Evolutionary conservation across 2,888 invertebrate genomes (phyloP), one percentile per base, ranked within the genome.

Genomic region (Acanthoscelides obtectus): DNA sequence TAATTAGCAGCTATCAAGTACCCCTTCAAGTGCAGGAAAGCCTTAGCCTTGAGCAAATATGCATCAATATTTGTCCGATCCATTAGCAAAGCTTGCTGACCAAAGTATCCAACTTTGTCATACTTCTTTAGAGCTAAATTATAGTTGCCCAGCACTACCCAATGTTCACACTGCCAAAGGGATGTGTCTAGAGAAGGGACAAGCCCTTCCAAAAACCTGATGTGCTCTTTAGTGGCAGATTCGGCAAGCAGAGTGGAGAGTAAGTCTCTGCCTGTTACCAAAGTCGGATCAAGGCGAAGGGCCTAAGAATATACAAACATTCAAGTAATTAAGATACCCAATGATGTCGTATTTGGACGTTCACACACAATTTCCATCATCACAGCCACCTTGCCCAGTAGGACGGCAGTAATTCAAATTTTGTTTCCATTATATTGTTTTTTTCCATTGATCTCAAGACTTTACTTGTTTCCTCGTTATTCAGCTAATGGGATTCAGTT

Each of bases 131-230:
- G 86, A 0, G 89, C 87, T 79, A 90, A 90, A 76, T 91, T 88
- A 69, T 89, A 89, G 84, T 93, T 93, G 0, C 93, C 94, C 83
- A 93, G 88, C 0, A 92, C 91, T 70, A 94, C 89, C 91, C 94
- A 95, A 72, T 93, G 90, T 80, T 93, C 92, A 2, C 87, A 86
- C 22, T 77, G 76, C 85, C 83, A 85, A 21, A 80, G 72, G 8
- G 78, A 80, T 75, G 80, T 82, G 70, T 85, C 83, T 27, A 80
- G 72, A n/a, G 74, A 78, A 2, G 79, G 77, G 8, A 75, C 72
- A 64, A 82, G 74, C n/a, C 70, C 76, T 75, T 85, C 84, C 25
- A 85, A 72, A 20, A 80, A 80, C 21, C 79, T 75, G n/a, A 82
- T 73, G 73, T 83, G 79, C 64, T 83, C 83, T 73, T 81, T 83